phyloP scores from a whole-genome alignment of 2,113 vertebrate species.

The Enhydra lutris region DNA sequence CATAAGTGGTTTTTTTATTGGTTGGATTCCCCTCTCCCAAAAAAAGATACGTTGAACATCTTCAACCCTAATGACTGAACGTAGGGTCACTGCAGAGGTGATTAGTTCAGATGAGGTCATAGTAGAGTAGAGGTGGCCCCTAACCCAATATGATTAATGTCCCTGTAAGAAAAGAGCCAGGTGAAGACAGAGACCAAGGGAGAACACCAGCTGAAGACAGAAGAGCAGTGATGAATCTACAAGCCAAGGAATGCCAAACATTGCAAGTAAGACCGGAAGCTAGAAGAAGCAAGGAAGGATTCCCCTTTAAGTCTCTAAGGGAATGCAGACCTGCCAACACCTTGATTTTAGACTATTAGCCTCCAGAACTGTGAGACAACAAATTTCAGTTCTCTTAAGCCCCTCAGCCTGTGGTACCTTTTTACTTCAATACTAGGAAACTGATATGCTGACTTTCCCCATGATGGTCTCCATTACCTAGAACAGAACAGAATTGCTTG shows the following conservation, averaged over 20 bases:
- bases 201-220: not conserved
- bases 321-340: not conserved
- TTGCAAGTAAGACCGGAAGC: not conserved
- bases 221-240: not conserved
- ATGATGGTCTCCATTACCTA: not conserved
- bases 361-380: not conserved
- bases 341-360: not conserved
- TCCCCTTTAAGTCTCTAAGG: not conserved
- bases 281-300: not conserved
- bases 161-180: not conserved
- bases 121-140: not conserved
- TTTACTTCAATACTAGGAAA: not conserved
- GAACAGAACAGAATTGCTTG: conserved; percentile 46
- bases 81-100: not conserved
- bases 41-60: not conserved
- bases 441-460: not conserved
- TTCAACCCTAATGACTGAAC: conserved; percentile 16
- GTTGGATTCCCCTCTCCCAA: not conserved
- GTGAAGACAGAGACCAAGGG: not conserved
- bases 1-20: not conserved
- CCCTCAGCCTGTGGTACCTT: not conserved
- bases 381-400: not conserved
- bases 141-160: not conserved
- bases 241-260: not conserved
- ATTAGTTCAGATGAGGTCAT: not conserved